Evolutionary conservation across 2,113 vertebrate species (phyloP).

Genomic region (Acinonyx jubatus): DNA sequence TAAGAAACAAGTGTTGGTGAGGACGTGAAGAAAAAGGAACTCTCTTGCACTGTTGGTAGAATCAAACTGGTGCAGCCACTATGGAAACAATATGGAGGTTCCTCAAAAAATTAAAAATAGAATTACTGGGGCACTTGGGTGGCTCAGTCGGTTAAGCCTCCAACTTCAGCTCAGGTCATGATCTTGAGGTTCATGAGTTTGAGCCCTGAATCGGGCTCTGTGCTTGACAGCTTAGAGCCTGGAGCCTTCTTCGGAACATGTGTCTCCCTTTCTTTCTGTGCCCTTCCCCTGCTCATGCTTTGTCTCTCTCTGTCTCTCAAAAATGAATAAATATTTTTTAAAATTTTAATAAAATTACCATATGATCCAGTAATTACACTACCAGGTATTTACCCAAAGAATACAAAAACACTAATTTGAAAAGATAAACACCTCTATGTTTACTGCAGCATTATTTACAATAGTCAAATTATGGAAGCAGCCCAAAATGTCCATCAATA

Average conservation of each 20-base stretch:
- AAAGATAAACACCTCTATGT: background rate
- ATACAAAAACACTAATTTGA: background rate
- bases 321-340: no score
- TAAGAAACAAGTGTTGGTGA: background rate
- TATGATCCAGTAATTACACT: background rate
- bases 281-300: no score
- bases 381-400: background rate
- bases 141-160: no score
- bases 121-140: background rate
- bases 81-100: background rate
- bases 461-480: background rate
- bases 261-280: no score
- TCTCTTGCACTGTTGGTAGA: background rate
- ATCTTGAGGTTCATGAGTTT: no score
- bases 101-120: background rate
- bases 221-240: no score
- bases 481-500: background rate
- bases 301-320: no score
- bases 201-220: no score
- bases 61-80: background rate
- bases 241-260: no score
- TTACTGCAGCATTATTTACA: background rate
- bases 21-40: background rate
- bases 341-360: no score
- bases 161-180: no score